These are phyloP conservation scores for Leptopilina drosophilae DNA, from an alignment of 2,888 invertebrate species.

Conservation along the genomic window DNA sequence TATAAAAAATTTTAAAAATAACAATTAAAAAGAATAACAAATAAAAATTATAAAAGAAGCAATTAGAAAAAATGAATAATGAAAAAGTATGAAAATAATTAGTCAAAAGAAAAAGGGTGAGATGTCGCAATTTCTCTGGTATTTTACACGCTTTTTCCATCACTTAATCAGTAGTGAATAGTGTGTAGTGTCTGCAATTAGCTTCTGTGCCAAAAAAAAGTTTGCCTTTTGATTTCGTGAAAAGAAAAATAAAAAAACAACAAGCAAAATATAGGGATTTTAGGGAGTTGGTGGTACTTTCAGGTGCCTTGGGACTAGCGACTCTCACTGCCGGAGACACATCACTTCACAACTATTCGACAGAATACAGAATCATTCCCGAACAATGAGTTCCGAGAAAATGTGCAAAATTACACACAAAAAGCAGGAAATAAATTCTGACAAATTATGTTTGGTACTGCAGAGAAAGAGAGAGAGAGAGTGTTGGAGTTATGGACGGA, in stretches of 20 bases:
- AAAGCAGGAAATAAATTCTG: conserved; percentile 42
- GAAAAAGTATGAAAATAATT: not conserved
- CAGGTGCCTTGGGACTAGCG: conserved; percentile 73
- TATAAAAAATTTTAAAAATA: no score
- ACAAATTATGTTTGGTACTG: conserved; percentile 47
- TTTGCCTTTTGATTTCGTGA: conserved; percentile 34
- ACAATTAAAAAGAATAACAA: no score
- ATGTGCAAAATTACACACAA: conserved; percentile 45
- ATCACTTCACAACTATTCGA: conserved; percentile 70
- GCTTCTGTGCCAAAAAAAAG: conserved; percentile 52
- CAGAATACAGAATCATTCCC: conserved; percentile 74
- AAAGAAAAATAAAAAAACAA: conserved; percentile 41
- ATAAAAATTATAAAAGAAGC: no score
- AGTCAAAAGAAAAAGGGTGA: conserved; percentile 51
- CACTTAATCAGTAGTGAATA: conserved; percentile 59
- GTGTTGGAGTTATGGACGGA: conserved; percentile 47
- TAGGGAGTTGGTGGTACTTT: conserved; percentile 72
- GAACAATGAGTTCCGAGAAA: conserved; percentile 67
- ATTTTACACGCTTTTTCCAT: conserved; percentile 53
- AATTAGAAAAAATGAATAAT: not conserved
- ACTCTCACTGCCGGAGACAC: conserved; percentile 70
- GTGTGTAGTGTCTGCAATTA: conserved; percentile 55
- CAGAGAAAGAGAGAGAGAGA: conserved; percentile 28
- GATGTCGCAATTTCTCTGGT: conserved; percentile 69
- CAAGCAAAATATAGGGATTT: conserved; percentile 60